Conservation (phyloP, 1,140 invertebrate species). For the Arctopsyche grandis region DNA sequence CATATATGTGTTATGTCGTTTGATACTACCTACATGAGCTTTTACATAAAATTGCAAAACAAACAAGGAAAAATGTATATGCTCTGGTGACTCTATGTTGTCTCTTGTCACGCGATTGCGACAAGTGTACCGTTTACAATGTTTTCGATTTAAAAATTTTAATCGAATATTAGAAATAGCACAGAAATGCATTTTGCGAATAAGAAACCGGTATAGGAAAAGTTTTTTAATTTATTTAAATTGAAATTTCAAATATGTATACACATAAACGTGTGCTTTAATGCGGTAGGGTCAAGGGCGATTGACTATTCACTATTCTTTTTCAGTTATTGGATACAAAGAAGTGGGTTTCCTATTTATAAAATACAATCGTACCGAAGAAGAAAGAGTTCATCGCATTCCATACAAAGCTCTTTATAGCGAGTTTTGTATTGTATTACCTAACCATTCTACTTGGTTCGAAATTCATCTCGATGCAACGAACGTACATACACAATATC, state of each 20-base stretch:
- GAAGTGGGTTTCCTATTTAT: not conserved
- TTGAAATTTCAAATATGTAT: not conserved
- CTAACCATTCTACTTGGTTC: too few relatives aligned
- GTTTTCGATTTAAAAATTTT: not conserved
- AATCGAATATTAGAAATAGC: not conserved
- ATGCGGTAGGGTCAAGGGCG: not conserved
- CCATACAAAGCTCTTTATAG: too few relatives aligned
- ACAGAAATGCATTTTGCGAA: not conserved
- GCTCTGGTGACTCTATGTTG: not conserved
- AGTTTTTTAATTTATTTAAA: not conserved
- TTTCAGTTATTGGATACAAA: not conserved
- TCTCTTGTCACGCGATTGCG: conserved; percentile 24
- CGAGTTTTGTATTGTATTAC: too few relatives aligned
- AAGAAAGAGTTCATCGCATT: not conserved
- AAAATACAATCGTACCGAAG: not conserved
- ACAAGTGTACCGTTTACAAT: not conserved
- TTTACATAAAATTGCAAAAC: not conserved
- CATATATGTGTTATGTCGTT: too few relatives aligned
- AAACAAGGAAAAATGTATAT: not conserved
- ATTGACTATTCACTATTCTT: not conserved
- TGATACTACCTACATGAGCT: too few relatives aligned
- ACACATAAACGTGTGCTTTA: not conserved
- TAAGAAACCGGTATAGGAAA: not conserved
- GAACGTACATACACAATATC: too few relatives aligned
- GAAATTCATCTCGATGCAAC: too few relatives aligned